These are phyloP conservation scores for Galagoides demidoff DNA, from an alignment of 2,797 vertebrate species.

Conservation along the genomic window DNA sequence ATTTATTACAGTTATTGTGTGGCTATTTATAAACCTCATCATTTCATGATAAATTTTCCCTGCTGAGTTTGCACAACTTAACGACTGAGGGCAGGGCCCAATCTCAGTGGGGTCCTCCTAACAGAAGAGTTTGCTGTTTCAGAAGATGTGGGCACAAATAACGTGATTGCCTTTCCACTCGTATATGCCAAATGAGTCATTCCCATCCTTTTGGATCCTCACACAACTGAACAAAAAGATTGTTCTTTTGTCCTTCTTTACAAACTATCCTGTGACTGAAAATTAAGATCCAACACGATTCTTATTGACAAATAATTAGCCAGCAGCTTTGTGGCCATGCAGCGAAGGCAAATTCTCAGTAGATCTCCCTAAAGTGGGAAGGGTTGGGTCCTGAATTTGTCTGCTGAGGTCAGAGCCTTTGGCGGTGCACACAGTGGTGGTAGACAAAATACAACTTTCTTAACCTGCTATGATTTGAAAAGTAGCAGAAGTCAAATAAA, in stretches of 20 bases:
- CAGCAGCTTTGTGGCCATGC: conserved; percentile 86
- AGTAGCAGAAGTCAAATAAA: conserved; percentile 92
- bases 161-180: conserved; percentile 74
- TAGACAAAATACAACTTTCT: conserved; percentile 87
- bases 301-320: conserved; percentile 95
- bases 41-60: background rate
- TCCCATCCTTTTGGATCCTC: conserved; percentile 68
- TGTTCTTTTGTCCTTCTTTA: conserved; percentile 87
- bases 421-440: conserved; percentile 83
- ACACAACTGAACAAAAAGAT: conserved; percentile 80
- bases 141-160: conserved; percentile 69
- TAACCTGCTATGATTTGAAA: conserved; percentile 91
- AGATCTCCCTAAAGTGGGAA: conserved; percentile 90
- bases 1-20: background rate
- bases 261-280: conserved; percentile 93
- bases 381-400: conserved; percentile 80
- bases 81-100: background rate
- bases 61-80: background rate
- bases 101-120: conserved; percentile 3
- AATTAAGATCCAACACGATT: conserved; percentile 95
- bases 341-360: conserved; percentile 88
- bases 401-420: conserved; percentile 80
- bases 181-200: conserved; percentile 81
- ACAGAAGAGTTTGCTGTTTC: conserved; percentile 12
- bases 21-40: background rate